Conservation (phyloP, 2,888 invertebrate species). For the Zygaena filipendulae region DNA sequence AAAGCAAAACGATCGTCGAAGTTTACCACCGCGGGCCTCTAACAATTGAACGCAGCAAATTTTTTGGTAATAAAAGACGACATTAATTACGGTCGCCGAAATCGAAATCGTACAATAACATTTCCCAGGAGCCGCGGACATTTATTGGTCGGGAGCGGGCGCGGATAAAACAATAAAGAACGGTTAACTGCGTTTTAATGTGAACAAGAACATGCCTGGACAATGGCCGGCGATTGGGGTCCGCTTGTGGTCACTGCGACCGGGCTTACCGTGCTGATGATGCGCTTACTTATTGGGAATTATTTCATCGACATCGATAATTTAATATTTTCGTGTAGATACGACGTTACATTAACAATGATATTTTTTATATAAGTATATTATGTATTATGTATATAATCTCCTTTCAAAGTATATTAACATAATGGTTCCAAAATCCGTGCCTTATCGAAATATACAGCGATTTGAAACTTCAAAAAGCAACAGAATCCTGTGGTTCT, state of each 20-base stretch:
- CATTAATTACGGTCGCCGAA: slow-evolving; percentile 42
- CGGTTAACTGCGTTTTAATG: slow-evolving; percentile 66
- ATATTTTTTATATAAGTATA: slow-evolving; percentile 26
- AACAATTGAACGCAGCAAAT: too few species aligned
- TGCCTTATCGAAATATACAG: too few species aligned
- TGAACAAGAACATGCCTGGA: slow-evolving; percentile 59
- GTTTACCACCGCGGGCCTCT: too few species aligned
- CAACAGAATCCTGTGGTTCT: too few species aligned
- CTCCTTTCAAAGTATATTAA: too few species aligned
- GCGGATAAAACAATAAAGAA: slow-evolving; percentile 67
- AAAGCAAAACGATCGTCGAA: too few species aligned
- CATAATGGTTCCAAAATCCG: too few species aligned
- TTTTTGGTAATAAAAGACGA: slow-evolving; percentile 43
- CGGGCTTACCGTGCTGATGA: slow-evolving; percentile 31
- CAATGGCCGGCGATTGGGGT: slow-evolving; percentile 58
- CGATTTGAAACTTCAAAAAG: too few species aligned
- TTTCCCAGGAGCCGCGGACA: slow-evolving; percentile 59
- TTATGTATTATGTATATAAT: too few species aligned
- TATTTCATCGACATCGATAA: slow-evolving; percentile 25
- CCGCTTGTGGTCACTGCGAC: slow-evolving; percentile 46
- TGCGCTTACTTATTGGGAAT: slow-evolving; percentile 1
- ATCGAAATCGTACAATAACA: slow-evolving; percentile 41
- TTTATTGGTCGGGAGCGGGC: slow-evolving; percentile 47
- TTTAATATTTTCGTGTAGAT: too few species aligned
- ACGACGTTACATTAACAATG: too few species aligned